Base-by-base conservation (phyloP, 2,888 invertebrate species). In the Drosophila pseudotalamancana region DNA sequence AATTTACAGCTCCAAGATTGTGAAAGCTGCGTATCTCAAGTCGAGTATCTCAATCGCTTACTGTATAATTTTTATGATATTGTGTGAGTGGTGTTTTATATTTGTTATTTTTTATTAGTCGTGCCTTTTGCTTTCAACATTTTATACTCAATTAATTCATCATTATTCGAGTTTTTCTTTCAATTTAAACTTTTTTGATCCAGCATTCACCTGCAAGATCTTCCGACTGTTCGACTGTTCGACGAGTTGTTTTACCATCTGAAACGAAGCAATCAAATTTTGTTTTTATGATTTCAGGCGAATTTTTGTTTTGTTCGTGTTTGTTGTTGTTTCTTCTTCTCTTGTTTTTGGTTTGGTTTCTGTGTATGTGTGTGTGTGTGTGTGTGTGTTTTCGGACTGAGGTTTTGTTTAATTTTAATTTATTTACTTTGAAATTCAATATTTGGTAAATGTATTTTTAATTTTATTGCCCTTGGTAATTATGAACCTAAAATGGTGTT, bases 381-480 rank as follows among this genome's bases (percentile, higher is more conserved):
- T n/a, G n/a, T 4, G 23, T 23, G 18, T 56, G 16, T 34, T 23
- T 50, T 50, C 18, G 27, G 45, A 9, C 51, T 66, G 27, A 35
- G 45, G 45, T 57, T 69, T 71, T 67, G 62, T 86, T 86, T 69
- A 62, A 61, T 72, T 83, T 81, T 43, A 77, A 81, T 85, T 83
- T 87, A 83, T 84, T 88, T 88, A 85, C 83, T 82, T 84, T 88
- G 88, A 88, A 89, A 88, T 89, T 88, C 82, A 88, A 88, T 88
- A 88, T 88, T 89, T 84, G 79, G 67, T 88, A 72, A 79, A 84
- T 84, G 82, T 75, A 64, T 80, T 80, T 84, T 84, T 72, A 76
- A 73, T 75, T 78, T 82, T 67, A 73, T 61, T 70, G 57, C 68
- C 21, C 46, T 45, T 49, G 62, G 65, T 82, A 70, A 73, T 84